Base-by-base conservation (phyloP, 2,888 invertebrate genomes). In the Drosophila stalkeri region DNA sequence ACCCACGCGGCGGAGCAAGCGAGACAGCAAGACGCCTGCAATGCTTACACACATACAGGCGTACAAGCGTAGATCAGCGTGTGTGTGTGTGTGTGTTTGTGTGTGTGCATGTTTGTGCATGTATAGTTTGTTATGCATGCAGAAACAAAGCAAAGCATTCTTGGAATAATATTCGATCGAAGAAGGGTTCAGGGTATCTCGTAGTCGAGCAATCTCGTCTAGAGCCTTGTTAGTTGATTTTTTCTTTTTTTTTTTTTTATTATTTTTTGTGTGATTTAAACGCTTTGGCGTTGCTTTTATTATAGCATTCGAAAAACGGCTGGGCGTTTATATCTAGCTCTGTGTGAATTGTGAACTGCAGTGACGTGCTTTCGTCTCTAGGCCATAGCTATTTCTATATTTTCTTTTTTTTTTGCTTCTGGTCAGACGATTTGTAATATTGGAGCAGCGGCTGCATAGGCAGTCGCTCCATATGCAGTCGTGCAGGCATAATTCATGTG, bases 341-440 rank as follows among this genome's bases (percentile, higher is more conserved):
- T 43, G 57, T 65, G 65, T 85, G 85, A 85, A 77, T 89, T 85
- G 90, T 85, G 66, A 86, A 85, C 85, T 85, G 90, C 85, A 85
- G 86, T 77, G 52, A 63, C 71, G 63, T 33, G 11, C 67, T 55
- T 49, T 69, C 71, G 65, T 64, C 64, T 64, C 18, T 65, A 31
- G 79, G 70, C 63, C 60, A 67, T 12, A 11, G 11, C 49, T 71
- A 52, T 63, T 68, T 68, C 61, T 71, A 46, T 51, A 6, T 12
- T 5, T 2, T 2, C 18, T 20, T n/a, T 47, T 18, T 41, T 18
- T 31, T 18, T 18, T 46, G 46, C 20, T 18, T 31, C n/a, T 31
- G 68, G 55, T 62, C 66, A 65, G 54, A 60, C 82, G 75, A 82
- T 82, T 80, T 80, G 82, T 56, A 63, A 73, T 82, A 82, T 72